Base-by-base conservation (phyloP, 35 echinoderm and acorn worm species). In the Chiridota heheva region DNA sequence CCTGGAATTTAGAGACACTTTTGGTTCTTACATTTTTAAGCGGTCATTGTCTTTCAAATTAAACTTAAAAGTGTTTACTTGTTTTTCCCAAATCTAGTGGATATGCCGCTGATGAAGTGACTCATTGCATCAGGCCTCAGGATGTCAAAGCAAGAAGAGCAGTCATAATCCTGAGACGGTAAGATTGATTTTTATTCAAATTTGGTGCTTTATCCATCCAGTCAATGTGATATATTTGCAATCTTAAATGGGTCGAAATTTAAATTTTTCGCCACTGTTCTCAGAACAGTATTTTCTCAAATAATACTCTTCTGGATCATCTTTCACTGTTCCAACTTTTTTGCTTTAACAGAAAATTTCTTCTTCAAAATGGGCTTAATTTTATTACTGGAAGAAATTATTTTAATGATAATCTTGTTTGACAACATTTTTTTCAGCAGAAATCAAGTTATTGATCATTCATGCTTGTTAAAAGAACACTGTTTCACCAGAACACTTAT, bases 81-180 rank as follows among this genome's bases (percentile, higher is more conserved):
- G 0, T 79, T 60, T 77, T 13, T 78, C 39, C 55, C 40, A 16
- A 49, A 44, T 87, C 20, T 76, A 97, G 94, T 80, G 94, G 89
- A 37, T 97, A 97, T 85, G 94, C 94, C 65, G 94, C 94, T 58
- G 84, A 97, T 81, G 88, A 91, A 55, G 88, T 97, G 13, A 97
- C 94, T 17, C 94, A 97, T 55, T 97, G 94, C 58, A 97, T 97
- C 30, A 47, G 94, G 29, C 94, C 94, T 31, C 89, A 97, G 41
- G 88, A 97, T 84, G 82, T 91, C 15, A 88, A 80, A 62, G 36
- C 88, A 88, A 97, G 94, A 42, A 91, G 94, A 74, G 89, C 94
- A 15, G 94, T 97, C 26, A 97, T 97, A 25, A 97, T 97, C 61
- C 67, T 97, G 13, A 47, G 94, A 15, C 82, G 94, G 94, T 97